These are phyloP conservation scores for Acleris laterana DNA, from an alignment of 2,888 invertebrate genomes.

Conservation along the genomic window DNA sequence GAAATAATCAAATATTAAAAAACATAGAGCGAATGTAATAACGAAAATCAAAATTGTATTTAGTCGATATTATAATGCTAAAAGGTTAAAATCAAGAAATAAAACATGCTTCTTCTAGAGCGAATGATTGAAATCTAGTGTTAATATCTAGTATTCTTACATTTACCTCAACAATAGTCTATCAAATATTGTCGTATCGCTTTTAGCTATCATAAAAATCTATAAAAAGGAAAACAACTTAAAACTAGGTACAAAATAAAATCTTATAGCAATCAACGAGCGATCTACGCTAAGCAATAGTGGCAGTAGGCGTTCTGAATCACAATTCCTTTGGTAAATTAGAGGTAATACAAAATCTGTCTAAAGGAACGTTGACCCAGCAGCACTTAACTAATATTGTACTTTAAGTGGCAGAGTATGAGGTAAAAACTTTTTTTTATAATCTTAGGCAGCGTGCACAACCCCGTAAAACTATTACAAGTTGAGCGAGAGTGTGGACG, in stretches of 20 bases:
- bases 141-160: slow-evolving; percentile 36
- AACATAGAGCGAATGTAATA: slow-evolving; percentile 49
- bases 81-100: slow-evolving; percentile 73
- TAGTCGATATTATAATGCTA: slow-evolving; percentile 54
- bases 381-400: slow-evolving; percentile 4
- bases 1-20: slow-evolving; percentile 75
- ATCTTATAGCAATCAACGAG: slow-evolving; percentile 61
- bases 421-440: too few relatives aligned
- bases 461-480: background rate
- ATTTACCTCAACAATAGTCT: slow-evolving; percentile 81
- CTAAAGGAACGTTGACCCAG: slow-evolving; percentile 9
- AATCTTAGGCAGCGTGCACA: background rate
- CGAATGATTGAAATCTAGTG: slow-evolving; percentile 27
- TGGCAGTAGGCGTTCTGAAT: background rate
- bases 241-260: slow-evolving; percentile 55
- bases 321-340: slow-evolving; percentile 14
- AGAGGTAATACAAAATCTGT: slow-evolving; percentile 1
- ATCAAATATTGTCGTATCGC: slow-evolving; percentile 73
- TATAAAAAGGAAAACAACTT: slow-evolving; percentile 56
- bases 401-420: slow-evolving; percentile 1
- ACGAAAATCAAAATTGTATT: slow-evolving; percentile 49
- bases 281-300: slow-evolving; percentile 33
- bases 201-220: slow-evolving; percentile 71
- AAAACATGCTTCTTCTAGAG: slow-evolving; percentile 71
- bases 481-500: background rate